phyloP scores from a whole-genome alignment of 2,888 invertebrate species.

The Tinea semifulvella region DNA sequence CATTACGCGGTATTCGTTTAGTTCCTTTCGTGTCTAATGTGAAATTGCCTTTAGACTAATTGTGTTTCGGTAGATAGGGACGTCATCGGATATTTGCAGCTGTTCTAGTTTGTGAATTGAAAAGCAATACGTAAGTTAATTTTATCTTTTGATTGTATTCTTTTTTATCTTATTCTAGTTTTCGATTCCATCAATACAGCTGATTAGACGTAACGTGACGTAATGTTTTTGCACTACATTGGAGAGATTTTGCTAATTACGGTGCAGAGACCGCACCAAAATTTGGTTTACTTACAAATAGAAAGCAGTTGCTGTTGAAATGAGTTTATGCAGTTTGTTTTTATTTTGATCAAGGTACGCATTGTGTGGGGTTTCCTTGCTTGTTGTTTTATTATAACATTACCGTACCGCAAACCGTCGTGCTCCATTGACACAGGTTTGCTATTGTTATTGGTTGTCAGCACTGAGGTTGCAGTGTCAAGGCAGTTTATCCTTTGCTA shows the following conservation, averaged over 20 bases:
- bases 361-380: slow-evolving; percentile 36
- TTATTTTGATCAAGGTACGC: slow-evolving; percentile 26
- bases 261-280: not conserved
- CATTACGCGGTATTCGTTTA: slow-evolving; percentile 41
- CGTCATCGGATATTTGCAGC: not conserved
- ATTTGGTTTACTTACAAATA: slow-evolving; percentile 4
- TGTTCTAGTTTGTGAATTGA: not conserved
- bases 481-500: slow-evolving; percentile 30
- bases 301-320: not conserved
- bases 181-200: not conserved
- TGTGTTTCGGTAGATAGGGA: slow-evolving; percentile 7
- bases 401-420: slow-evolving; percentile 40
- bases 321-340: slow-evolving; percentile 22
- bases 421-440: slow-evolving; percentile 43
- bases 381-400: slow-evolving; percentile 36
- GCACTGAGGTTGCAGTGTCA: slow-evolving; percentile 47
- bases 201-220: slow-evolving; percentile 6
- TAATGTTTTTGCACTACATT: not conserved
- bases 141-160: not conserved
- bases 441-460: slow-evolving; percentile 32
- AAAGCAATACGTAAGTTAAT: slow-evolving; percentile 1
- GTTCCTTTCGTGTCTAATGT: slow-evolving; percentile 26
- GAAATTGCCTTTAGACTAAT: slow-evolving; percentile 20
- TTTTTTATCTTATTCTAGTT: not conserved
- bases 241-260: not conserved